A percentile compares a stretch with the other conserved stretches of the same genome.
These are phyloP conservation scores for Alligator sinensis DNA, from an alignment of 2,113 vertebrate genomes.

Conservation along the genomic window DNA sequence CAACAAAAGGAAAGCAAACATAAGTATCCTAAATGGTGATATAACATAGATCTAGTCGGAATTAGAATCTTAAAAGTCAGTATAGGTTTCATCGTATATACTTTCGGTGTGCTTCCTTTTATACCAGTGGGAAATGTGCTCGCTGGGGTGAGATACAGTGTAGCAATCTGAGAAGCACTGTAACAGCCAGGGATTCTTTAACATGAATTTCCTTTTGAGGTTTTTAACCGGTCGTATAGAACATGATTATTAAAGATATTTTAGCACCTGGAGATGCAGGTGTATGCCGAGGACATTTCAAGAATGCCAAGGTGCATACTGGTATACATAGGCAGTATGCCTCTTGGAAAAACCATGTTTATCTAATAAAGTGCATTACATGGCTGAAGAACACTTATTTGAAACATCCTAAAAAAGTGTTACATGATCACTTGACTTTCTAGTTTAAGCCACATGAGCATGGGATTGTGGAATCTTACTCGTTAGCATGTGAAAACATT, in stretches of 20 bases:
- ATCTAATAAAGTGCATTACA: neutral
- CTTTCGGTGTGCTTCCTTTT: neutral
- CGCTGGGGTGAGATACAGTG: neutral
- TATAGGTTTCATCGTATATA: neutral
- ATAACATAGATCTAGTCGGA: neutral
- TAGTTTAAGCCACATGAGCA: neutral
- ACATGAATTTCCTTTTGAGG: neutral
- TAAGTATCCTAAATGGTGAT: neutral
- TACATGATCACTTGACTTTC: neutral
- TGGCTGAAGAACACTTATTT: neutral
- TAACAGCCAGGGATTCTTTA: neutral
- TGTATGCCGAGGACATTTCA: neutral
- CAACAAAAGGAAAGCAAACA: neutral
- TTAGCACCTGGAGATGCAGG: neutral
- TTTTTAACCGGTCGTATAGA: neutral
- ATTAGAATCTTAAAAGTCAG: neutral
- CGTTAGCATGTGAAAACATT: neutral
- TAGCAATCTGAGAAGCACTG: neutral
- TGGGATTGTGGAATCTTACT: neutral
- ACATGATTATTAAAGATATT: neutral
- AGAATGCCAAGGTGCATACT: neutral
- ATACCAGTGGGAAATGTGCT: neutral
- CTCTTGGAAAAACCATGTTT: neutral
- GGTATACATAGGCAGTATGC: neutral
- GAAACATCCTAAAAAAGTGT: neutral